phyloP scores from a whole-genome alignment of 1,140 invertebrate genomes.

The Rhynchophorus ferrugineus region DNA sequence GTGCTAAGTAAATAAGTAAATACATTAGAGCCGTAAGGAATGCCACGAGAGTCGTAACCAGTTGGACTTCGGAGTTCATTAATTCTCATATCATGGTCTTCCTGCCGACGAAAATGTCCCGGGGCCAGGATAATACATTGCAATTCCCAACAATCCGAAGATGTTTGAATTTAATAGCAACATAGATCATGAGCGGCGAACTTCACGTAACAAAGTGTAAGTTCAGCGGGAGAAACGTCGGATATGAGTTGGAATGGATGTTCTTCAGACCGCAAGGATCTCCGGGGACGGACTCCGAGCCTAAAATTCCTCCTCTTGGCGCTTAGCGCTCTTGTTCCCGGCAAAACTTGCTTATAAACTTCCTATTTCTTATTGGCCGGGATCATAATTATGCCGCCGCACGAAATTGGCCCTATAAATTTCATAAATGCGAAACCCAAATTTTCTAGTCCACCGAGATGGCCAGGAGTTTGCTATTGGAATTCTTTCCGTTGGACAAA shows the following conservation, averaged over 20 bases:
- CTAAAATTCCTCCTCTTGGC: conserved; percentile 33
- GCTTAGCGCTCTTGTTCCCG: conserved; percentile 26
- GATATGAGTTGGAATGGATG: conserved; percentile 39
- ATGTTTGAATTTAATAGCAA: conserved; percentile 43
- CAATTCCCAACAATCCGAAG: conserved; percentile 41
- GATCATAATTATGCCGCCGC: conserved; percentile 17
- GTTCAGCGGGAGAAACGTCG: conserved; percentile 27
- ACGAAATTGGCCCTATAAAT: conserved; percentile 24
- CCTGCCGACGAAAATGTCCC: conserved; percentile 24
- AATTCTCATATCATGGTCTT: conserved; percentile 26
- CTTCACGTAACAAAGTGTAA: conserved; percentile 40
- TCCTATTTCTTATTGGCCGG: conserved; percentile 30
- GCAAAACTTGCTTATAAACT: conserved; percentile 30
- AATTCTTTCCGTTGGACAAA: too few species aligned
- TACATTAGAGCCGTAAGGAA: conserved; percentile 7
- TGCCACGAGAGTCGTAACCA: conserved; percentile 8
- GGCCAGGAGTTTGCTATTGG: too few species aligned
- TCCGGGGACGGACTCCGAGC: conserved; percentile 33
- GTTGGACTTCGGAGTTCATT: conserved; percentile 22
- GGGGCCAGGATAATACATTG: conserved; percentile 40
- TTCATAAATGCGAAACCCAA: conserved; percentile 6
- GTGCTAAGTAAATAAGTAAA: conserved; percentile 8
- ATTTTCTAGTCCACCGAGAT: too few species aligned
- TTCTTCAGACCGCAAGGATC: conserved; percentile 36
- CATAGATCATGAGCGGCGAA: conserved; percentile 40